These are phyloP conservation scores for Adrianichthys oophorus DNA, from an alignment of 2,797 vertebrate genomes.

Conservation along the genomic window DNA sequence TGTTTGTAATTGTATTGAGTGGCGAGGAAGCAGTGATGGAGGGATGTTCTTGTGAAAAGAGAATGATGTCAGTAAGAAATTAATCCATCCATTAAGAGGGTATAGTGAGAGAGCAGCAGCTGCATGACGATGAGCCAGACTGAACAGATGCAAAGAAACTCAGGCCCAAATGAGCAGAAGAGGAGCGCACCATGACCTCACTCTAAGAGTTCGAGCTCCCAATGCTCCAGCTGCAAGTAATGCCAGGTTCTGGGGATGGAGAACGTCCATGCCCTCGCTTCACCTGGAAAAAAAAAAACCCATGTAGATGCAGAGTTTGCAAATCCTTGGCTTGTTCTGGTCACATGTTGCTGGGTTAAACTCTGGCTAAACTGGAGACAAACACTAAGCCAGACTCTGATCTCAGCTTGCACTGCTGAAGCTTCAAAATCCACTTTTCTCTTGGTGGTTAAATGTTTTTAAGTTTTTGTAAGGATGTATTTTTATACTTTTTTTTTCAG, in stretches of 20 bases:
- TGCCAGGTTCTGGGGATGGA: conserved; percentile 22
- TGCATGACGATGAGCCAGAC: conserved; percentile 69
- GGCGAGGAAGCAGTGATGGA: conserved; percentile 33
- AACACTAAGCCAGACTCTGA: conserved; percentile 49
- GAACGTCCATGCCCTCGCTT: conserved; percentile 27
- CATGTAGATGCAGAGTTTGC: background rate
- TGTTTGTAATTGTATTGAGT: conserved; percentile 29
- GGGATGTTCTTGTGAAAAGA: conserved; percentile 63
- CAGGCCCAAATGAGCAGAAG: conserved; percentile 27
- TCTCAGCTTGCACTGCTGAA: conserved; percentile 45
- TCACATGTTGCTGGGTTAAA: conserved; percentile 47
- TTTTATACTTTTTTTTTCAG: no score
- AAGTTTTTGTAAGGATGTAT: conserved; percentile 17
- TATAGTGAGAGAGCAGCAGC: conserved; percentile 78
- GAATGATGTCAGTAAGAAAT: conserved; percentile 80
- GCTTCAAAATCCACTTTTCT: conserved; percentile 48
- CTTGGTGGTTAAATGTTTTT: conserved; percentile 38
- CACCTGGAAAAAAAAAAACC: conserved; percentile 33
- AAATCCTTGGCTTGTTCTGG: background rate
- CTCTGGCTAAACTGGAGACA: conserved; percentile 48
- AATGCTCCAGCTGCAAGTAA: conserved; percentile 15
- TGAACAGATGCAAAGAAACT: conserved; percentile 65
- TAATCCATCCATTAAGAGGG: conserved; percentile 74
- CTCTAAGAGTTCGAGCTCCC: conserved; percentile 40
- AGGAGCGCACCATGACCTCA: conserved; percentile 54